Evolutionary conservation across 2,797 vertebrate species (phyloP).

Genomic region (Sebastes iracundus): DNA sequence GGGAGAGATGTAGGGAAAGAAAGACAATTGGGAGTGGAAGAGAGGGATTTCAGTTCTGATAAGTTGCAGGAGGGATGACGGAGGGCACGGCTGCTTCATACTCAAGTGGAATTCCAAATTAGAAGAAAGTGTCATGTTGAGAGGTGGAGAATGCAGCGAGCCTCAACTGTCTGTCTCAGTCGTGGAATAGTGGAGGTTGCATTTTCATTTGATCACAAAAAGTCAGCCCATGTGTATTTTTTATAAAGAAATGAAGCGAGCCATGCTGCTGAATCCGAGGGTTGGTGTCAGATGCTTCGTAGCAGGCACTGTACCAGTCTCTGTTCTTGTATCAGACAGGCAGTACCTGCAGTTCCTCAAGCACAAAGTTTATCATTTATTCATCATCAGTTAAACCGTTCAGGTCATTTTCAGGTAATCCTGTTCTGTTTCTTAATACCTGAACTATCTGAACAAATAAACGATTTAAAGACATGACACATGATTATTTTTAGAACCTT

Average conservation of each 20-base stretch:
- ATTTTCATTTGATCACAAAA: background rate
- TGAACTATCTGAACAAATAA: background rate
- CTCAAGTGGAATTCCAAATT: conserved; percentile 37
- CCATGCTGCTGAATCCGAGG: background rate
- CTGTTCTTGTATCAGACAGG: background rate
- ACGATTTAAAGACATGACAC: background rate
- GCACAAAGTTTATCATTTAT: background rate
- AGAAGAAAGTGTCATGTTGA: conserved; percentile 15
- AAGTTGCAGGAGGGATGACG: conserved; percentile 12
- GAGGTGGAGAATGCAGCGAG: background rate
- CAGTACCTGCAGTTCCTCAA: background rate
- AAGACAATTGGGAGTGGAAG: background rate
- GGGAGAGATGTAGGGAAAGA: background rate
- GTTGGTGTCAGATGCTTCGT: background rate
- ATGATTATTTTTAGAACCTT: background rate
- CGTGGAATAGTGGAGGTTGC: background rate
- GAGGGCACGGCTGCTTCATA: conserved; percentile 13
- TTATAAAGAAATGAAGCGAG: background rate
- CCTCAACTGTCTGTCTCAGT: background rate
- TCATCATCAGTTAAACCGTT: background rate
- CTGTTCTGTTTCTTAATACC: background rate
- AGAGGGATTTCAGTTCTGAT: conserved; percentile 24
- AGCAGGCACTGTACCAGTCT: background rate
- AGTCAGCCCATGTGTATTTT: background rate
- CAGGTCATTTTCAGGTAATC: background rate